phyloP scores from a whole-genome alignment of 2,797 vertebrate species.

The Phalanger gymnotis region DNA sequence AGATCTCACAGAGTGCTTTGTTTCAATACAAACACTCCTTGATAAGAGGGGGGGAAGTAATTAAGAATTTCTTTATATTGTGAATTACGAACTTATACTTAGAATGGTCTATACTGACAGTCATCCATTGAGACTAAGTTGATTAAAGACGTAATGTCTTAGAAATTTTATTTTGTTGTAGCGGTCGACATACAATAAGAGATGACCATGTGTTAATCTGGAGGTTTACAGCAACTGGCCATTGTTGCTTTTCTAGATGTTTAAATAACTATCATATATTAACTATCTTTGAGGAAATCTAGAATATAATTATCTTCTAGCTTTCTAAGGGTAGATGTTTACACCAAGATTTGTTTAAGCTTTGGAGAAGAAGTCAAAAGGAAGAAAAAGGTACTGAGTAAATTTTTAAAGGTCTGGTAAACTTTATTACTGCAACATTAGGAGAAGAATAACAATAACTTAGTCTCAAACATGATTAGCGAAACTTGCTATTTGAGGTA shows the following conservation, averaged over 20 bases:
- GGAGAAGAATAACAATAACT: neutral
- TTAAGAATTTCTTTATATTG: neutral
- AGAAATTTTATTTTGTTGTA: neutral
- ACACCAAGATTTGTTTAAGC: neutral
- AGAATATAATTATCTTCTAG: neutral
- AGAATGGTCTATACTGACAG: neutral
- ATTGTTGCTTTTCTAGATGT: neutral
- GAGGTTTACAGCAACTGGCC: neutral
- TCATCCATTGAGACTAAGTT: too few species aligned
- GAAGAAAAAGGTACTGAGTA: neutral
- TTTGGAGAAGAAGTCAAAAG: neutral
- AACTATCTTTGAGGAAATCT: neutral
- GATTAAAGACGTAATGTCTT: too few species aligned
- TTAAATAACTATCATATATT: neutral
- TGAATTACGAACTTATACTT: neutral
- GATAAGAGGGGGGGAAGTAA: neutral
- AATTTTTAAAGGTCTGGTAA: neutral
- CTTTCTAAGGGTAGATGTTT: neutral
- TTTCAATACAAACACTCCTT: neutral
- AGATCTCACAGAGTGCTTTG: neutral
- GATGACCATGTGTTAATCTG: neutral
- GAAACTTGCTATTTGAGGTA: neutral
- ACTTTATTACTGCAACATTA: neutral
- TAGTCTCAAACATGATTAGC: neutral
- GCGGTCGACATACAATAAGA: neutral